Evolutionary conservation across 1,140 invertebrate species (phyloP), one percentile per base, ranked within the genome.

Genomic region (Lucilia sericata): DNA sequence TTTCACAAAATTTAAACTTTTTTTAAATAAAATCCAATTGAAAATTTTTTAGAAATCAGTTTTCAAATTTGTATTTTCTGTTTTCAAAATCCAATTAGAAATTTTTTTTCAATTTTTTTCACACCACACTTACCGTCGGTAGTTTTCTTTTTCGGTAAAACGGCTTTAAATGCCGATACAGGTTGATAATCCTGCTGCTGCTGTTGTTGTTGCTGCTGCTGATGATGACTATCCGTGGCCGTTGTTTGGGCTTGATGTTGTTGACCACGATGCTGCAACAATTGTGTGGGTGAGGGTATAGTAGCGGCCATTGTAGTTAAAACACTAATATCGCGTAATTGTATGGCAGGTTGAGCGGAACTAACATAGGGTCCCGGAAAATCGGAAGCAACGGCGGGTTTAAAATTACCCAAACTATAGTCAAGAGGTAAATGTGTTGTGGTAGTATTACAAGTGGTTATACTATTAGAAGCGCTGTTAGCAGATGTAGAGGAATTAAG

Each of bases 161-260:
- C 89, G 42, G 89, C 89, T 74, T 90, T 90, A 83, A 90, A 90
- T 74, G 89, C 89, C 55, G 89, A 90, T 83, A 90, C 87, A 47
- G 85, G 89, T 81, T 89, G 88, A 82, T 89, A 88, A n/a, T 90
- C 88, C 34, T 89, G 88, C 42, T 55, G 25, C 34, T 74, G 76
- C 21, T 83, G 74, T n/a, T 83, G 55, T 17, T 74, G 9, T 21
- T 75, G 47, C 12, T 19, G 87, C 85, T 76, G 88, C 88, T 80
- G 55, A 60, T 60, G 14, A 60, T 70, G n/a, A 70, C 65, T 25
- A 21, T 19, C 19, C n/a, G 87, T 86, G 5, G 88, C 83, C 83
- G 86, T 85, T 70, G 85, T 34, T 30, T 30, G 25, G 25, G 25
- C 25, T 30, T 30, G 25, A 86, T 88, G 85, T 3, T 87, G 88